Base-by-base conservation (phyloP, 1,140 invertebrate species). In the Semibalanus balanoides region DNA sequence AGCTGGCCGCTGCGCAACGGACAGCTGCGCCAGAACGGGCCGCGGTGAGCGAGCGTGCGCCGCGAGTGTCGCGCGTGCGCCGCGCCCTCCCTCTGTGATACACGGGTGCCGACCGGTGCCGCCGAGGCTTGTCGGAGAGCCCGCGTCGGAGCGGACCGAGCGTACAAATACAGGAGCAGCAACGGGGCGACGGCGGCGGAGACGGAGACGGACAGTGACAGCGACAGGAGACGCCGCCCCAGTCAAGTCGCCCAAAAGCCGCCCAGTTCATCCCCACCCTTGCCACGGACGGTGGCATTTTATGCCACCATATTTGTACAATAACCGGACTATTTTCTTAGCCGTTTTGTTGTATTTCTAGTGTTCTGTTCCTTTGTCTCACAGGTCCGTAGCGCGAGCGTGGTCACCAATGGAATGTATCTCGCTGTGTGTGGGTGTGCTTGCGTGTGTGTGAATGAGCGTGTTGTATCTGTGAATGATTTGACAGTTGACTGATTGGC, bases 271-370 rank as follows among this genome's bases (percentile, higher is more conserved):
- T 64, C 22, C 51, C 51, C 51, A 64, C 22, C 51, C 51, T 64
- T 64, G 51, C 51, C 51, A 64, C 51, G 14, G 14, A 19, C 14
- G 51, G 14, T 11, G 51, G 51, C 51, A 64, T 11, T 64, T 64
- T 64, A 64, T 25, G 51, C 51, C 51, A 25, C 51, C 51, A 64
- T 25, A 64, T 64, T 64, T 64, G 51, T 64, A 64, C 51, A 64
- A 64, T 64, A 64, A 64, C 51, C 22, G 51, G 51, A 64, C 51
- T 64, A 64, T 64, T 64, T 64, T 64, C 51, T 22, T 64, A 64
- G 51, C 51, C 51, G 51, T 64, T 64, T 64, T 64, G 51, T 64
- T 64, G 51, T 64, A 64, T 64, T 64, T 64, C 51, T 64, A 64
- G 51, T 64, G 51, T 64, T 64, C 51, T 64, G 51, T 64, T 64